Evolutionary conservation across 92 coral and sea anemone genomes (phyloP), one percentile per base, ranked within the genome.

Genomic region (Epizoanthus illoricatus): DNA sequence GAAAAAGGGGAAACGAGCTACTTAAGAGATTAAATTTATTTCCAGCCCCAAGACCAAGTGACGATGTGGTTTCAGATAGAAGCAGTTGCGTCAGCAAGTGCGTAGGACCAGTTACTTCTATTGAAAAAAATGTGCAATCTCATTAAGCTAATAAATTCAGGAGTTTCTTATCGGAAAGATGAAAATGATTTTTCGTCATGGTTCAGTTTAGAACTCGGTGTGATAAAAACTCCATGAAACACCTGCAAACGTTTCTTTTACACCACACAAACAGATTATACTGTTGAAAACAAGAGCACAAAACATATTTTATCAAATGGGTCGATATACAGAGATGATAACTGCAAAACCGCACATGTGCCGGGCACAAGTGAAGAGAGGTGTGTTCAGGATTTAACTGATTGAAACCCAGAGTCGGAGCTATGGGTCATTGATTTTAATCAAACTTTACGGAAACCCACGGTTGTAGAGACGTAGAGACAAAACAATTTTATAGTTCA

Each of bases 361-460:
- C 60, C 71, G 5, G 12, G 5, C 66, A 28, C 23, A 8, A n/a
- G 58, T 5, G 4, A 12, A 8, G 58, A 57, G 81, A 49, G 66
- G 71, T 76, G 81, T 61, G 56, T 5, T 12, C 41, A 56, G 19
- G 23, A 12, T 65, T 62, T 62, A 76, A 41, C 62, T 42, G 81
- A 76, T 76, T 76, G 63, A 76, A 61, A 76, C 41, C 13, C 23
- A 58, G 54, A 45, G 60, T 78, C 12, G 71, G 82, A 62, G 71
- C 58, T 64, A 78, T 43, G 82, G 82, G 60, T 78, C 82, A 63
- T 63, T 63, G 70, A n/a, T 78, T 78, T 78, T 52, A 11, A 78
- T 59, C 64, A 78, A 62, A 42, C 21, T 5, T 40, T 9, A 41
- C 21, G 52, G 60, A 42, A 63, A 63, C 69, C 55, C 82, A 64